Conservation (phyloP, 2,888 invertebrate genomes). For the Sminthurides aquaticus region DNA sequence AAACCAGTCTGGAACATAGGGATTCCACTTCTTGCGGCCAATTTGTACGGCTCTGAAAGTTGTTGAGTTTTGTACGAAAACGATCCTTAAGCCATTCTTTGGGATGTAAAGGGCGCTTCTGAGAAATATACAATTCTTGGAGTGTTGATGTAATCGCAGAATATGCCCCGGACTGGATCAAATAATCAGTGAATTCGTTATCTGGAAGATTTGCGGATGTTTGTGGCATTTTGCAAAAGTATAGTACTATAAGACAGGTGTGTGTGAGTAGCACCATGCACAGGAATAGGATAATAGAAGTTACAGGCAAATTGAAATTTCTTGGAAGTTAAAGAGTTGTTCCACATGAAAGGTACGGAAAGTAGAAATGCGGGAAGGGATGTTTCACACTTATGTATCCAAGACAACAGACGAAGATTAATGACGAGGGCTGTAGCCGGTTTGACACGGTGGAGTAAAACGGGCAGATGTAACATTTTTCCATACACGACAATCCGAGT, state of each 20-base stretch:
- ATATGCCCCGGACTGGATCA: constrained; percentile 11
- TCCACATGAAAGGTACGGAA: too few relatives aligned
- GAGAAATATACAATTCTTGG: background rate
- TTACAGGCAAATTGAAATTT: too few relatives aligned
- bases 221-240: too few relatives aligned
- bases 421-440: constrained; percentile 10
- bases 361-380: background rate
- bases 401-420: background rate
- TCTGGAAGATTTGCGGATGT: too few relatives aligned
- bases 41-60: too few relatives aligned
- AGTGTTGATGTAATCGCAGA: constrained; percentile 3
- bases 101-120: constrained; percentile 7
- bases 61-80: background rate
- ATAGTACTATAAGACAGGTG: too few relatives aligned
- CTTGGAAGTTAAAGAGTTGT: too few relatives aligned
- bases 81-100: constrained; percentile 7
- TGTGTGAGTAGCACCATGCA: too few relatives aligned
- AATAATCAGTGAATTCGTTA: background rate
- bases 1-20: too few relatives aligned
- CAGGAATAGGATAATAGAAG: too few relatives aligned
- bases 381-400: background rate
- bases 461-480: background rate
- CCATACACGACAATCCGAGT: constrained; percentile 9
- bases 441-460: background rate
- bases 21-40: too few relatives aligned